Base-by-base conservation (phyloP, 2,113 vertebrate genomes). In the Regulus satrapa region DNA sequence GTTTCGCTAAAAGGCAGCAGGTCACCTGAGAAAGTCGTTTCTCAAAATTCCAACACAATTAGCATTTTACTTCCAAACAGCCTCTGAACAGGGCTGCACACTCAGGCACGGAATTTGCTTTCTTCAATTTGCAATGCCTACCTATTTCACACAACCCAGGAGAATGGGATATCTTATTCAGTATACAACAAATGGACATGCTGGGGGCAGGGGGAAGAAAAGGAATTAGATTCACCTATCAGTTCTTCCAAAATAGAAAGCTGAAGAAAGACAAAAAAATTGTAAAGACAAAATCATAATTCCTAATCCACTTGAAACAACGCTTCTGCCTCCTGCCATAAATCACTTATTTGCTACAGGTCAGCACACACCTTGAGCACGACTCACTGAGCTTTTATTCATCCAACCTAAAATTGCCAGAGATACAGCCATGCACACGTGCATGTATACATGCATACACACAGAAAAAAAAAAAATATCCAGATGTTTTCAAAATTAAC, bases 401-500 rank as follows among this genome's bases (percentile, higher is more conserved):
- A 14, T 61, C 89, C 94, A 63, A 66, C 10, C n/a, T 17, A 66
- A 89, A 96, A 97, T 97, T 90, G 78, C 80, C 26, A 29, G 74
- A 86, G 64, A 95, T 75, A 52, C 59, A 55, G 63, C 63, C 80
- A 79, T 95, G 97, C 94, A 95, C 95, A 94, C 76, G 45, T 78
- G 59, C 66, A 54, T 31, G 24, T n/a, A 64, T 21, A 87, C 48
- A 52, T 36, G 41, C 67, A 88, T 29, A 48, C 0, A 1, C 32
- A 74, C 14, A 87, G 18, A 85, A 74, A 85, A 85, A 74, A 85
- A 75, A 96, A 94, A 40, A 34, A n/a, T n/a, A n/a, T 85, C 91
- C 96, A 98, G 94, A 97, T 97, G 97, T 98, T 98, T 97, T 95
- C 96, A 92, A 97, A 98, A 97, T 98, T 97, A 97, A 96, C 94